Evolutionary conservation across 2,888 invertebrate genomes (phyloP), one percentile per base, ranked within the genome.

Genomic region (Zeuzera pyrina): DNA sequence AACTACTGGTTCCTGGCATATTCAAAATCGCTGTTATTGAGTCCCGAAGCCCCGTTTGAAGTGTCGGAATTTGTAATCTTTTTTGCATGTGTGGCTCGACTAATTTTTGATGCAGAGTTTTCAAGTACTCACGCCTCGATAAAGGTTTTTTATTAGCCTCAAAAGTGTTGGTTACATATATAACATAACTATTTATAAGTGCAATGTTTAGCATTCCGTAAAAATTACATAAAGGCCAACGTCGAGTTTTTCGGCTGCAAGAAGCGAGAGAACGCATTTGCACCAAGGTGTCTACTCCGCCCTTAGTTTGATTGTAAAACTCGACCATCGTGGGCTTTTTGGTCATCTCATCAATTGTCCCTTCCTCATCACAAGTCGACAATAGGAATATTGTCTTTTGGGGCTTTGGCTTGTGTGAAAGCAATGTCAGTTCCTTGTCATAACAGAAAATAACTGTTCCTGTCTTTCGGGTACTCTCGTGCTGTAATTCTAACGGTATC

Each of bases 181-280:
- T 43, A 11, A 45, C 25, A 28, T 40, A 41, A 3, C 32, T 29
- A 21, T 43, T 47, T 2, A 47, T 34, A 37, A 38, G 43, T n/a
- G 42, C 33, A 26, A 47, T 45, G 26, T 50, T 45, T 5, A 30
- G 21, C 30, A 30, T 30, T 19, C 30, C 30, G 11, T 30, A 28
- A 28, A 28, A 28, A 16, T 12, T 30, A 12, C 30, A 30, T 15
- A 21, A 30, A 10, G 30, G 30, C 19, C 30, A 30, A 8, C 30
- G 30, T 3, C 19, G 30, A 11, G 21, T 30, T 30, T 30, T 30
- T 21, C 30, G 19, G 41, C 25, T 33, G 29, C 33, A 33, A 24
- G 33, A 33, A 15, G 25, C 25, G 7, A 29, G 11, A 8, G 29
- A 33, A n/a, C 33, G 29, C 33, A 29, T 29, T 28, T 33, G 29